These are phyloP conservation scores for Peromyscus attwateri DNA, from an alignment of 2,797 vertebrate species.

Conservation along the genomic window DNA sequence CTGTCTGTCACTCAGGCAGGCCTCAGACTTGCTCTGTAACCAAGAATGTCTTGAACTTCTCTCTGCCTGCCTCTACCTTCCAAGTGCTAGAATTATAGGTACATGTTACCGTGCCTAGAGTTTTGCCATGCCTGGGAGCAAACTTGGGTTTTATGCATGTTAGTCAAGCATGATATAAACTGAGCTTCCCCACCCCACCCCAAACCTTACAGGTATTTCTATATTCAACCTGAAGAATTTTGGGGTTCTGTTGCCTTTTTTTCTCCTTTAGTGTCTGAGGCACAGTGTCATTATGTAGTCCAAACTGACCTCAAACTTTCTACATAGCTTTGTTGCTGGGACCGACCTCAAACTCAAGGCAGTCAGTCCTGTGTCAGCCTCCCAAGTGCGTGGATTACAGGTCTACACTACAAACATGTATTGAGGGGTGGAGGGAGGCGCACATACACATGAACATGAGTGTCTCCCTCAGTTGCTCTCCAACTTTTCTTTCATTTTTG, in stretches of 20 bases:
- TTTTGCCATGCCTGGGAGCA: background rate
- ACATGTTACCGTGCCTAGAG: background rate
- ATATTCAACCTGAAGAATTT: conserved; percentile 24
- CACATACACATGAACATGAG: background rate
- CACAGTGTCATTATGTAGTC: background rate
- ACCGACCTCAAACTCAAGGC: background rate
- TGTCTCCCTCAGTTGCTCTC: background rate
- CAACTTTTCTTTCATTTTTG: too few relatives aligned
- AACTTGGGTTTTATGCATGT: background rate
- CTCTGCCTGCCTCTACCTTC: background rate
- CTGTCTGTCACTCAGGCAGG: background rate
- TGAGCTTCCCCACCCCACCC: background rate
- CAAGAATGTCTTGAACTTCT: background rate
- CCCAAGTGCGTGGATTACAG: background rate
- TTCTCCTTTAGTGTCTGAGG: background rate
- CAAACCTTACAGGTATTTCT: background rate
- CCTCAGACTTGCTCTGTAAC: background rate
- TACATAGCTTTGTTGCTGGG: background rate
- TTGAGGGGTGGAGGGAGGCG: background rate
- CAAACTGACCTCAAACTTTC: background rate
- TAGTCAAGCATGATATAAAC: background rate
- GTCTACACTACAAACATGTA: background rate
- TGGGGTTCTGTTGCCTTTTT: background rate
- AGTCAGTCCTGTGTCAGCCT: background rate
- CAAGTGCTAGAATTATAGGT: conserved; percentile 11